Evolutionary conservation across 2,888 invertebrate species (phyloP).

Genomic region (Acrobasis suavella): DNA sequence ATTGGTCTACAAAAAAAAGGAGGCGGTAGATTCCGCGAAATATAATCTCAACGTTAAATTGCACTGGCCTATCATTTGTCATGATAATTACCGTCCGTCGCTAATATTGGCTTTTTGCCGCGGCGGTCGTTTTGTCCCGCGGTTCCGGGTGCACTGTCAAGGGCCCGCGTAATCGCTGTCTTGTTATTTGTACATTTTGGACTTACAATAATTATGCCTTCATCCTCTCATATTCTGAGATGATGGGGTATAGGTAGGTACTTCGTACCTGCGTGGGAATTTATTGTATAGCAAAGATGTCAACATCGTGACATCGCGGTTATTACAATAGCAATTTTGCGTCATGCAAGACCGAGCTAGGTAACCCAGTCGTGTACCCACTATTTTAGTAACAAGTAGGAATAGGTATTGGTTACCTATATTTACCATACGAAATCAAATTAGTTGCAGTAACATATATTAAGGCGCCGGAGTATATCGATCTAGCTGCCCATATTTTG

Average conservation of each 20-base stretch:
- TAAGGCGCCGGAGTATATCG: too few relatives aligned
- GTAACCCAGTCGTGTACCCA: too few relatives aligned
- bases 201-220: constrained; percentile 1
- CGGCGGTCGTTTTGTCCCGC: background rate
- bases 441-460: too few relatives aligned
- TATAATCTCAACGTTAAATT: too few relatives aligned
- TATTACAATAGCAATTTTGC: background rate
- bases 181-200: constrained; percentile 6
- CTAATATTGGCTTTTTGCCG: constrained; percentile 1
- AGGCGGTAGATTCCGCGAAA: too few relatives aligned
- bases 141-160: constrained; percentile 6
- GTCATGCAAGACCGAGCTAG: background rate
- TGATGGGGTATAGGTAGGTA: background rate
- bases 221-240: constrained; percentile 3
- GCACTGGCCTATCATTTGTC: background rate
- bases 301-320: constrained; percentile 9
- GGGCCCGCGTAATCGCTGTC: constrained; percentile 9
- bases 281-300: background rate
- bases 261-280: constrained; percentile 2
- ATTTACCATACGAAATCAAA: too few relatives aligned
- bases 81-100: constrained; percentile 5
- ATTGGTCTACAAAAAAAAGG: too few relatives aligned
- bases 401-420: too few relatives aligned
- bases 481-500: too few relatives aligned
- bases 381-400: too few relatives aligned